Conservation (phyloP, 2,797 vertebrate genomes). For the Fistularia commersonii region DNA sequence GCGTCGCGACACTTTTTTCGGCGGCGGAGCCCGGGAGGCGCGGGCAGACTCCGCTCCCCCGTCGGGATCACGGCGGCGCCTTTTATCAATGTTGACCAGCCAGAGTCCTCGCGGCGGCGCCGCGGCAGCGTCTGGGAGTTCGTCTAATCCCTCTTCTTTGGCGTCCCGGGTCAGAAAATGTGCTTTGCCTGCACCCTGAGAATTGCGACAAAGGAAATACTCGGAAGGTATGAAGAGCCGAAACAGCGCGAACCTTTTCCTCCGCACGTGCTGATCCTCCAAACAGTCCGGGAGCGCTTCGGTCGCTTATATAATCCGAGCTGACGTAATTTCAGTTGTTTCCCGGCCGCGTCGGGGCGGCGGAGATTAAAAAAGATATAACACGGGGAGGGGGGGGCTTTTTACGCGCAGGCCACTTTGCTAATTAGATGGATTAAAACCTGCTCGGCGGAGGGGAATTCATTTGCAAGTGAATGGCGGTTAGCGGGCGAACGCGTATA, state of each 20-base stretch:
- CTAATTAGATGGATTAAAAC: conserved; percentile 78
- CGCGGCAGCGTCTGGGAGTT: conserved; percentile 43
- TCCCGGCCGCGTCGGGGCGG: conserved; percentile 35
- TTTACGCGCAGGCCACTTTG: conserved; percentile 67
- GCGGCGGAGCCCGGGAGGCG: conserved; percentile 41
- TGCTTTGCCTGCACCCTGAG: conserved; percentile 53
- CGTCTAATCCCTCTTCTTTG: conserved; percentile 66
- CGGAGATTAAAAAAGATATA: conserved; percentile 69
- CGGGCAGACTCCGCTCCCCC: conserved; percentile 52
- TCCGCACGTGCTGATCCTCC: conserved; percentile 19
- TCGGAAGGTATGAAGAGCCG: conserved; percentile 60
- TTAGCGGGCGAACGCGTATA: conserved; percentile 61
- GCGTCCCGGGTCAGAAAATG: conserved; percentile 61
- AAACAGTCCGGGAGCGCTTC: conserved; percentile 1
- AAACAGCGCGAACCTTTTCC: conserved; percentile 33
- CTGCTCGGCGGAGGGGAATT: conserved; percentile 67
- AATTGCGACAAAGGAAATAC: conserved; percentile 64
- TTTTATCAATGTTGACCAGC: conserved; percentile 78
- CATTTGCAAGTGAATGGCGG: conserved; percentile 78
- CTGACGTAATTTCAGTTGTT: conserved; percentile 57
- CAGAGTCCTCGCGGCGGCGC: conserved; percentile 51
- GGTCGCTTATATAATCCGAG: conserved; percentile 13
- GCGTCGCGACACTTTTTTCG: conserved; percentile 42
- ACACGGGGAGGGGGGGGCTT: too few species aligned
- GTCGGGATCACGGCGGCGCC: conserved; percentile 52